Evolutionary conservation across 2,113 vertebrate genomes (phyloP).

Genomic region (Mus spicilegus): DNA sequence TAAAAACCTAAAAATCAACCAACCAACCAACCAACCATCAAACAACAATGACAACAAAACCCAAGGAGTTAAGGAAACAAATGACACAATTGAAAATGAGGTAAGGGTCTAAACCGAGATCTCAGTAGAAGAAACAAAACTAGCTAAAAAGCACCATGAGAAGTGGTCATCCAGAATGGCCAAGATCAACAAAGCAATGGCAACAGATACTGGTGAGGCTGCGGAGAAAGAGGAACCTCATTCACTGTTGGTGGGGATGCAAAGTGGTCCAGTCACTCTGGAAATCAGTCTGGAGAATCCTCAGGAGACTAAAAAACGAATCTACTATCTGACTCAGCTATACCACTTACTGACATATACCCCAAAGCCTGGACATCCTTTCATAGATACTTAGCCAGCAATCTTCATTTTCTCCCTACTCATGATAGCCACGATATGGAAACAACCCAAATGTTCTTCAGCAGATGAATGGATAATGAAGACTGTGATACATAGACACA

Average conservation of each 20-base stretch:
- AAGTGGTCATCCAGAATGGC: neutral
- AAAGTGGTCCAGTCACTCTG: neutral
- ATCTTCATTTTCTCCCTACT: neutral
- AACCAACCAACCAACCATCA: neutral
- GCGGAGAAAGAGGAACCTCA: neutral
- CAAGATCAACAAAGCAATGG: neutral
- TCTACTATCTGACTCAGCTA: neutral
- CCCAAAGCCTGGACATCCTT: neutral
- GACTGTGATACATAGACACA: neutral
- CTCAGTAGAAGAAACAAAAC: neutral
- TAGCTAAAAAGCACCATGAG: neutral
- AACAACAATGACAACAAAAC: neutral
- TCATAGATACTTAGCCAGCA: neutral
- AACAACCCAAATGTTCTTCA: neutral
- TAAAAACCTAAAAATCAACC: neutral
- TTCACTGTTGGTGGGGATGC: neutral
- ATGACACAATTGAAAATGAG: neutral
- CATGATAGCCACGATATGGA: neutral
- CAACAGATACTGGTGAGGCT: neutral
- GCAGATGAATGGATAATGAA: neutral
- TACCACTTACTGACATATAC: neutral
- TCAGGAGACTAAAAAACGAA: neutral
- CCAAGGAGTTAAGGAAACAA: neutral
- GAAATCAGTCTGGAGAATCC: neutral
- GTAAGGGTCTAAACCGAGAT: neutral